Evolutionary conservation across 2,797 vertebrate genomes (phyloP), one percentile per base, ranked within the genome.

Genomic region (Propithecus deckenii): DNA sequence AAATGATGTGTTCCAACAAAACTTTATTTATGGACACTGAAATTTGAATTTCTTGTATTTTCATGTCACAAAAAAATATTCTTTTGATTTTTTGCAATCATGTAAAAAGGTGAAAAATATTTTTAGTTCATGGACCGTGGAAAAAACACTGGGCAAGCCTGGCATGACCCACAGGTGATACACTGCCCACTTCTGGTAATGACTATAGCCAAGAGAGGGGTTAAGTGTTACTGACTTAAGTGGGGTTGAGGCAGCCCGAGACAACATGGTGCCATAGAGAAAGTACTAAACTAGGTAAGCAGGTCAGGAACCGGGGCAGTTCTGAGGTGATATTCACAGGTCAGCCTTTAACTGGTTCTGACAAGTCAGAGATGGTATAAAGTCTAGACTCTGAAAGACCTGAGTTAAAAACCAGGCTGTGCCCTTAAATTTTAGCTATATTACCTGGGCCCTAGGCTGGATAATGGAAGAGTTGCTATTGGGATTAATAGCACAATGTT

Each of bases 1-100:
- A 32, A 57, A 30, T 15, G 22, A 22, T 50, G 17, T 48, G 6
- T 41, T 81, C 35, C 69, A 65, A 32, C 2, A 72, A 83, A 89
- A 46, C 4, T 38, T 63, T 57, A 32, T 63, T 91, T 69, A 48
- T 22, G 2, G n/a, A 63, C 79, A 55, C 7, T 57, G 43, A 95
- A 67, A 90, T 57, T 81, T 92, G n/a, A 83, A 79, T 83, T 95
- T 86, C 4, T 30, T 63, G 32, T 85, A 89, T 83, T 61, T 69
- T 86, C 28, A 20, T 25, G n/a, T 71, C 86, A 69, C 41, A 79
- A 65, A 86, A 85, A 57, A 89, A 35, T 63, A 30, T 91, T 85
- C 12, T 80, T 95, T 91, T 59, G 46, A 55, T 74, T 71, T 69
- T 95, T 71, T 80, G 43, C 28, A 61, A 88, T 30, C n/a, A n/a